Base-by-base conservation (phyloP, 30 jellyfish, hydroid and myxozoan genomes). In the Morbakka virulenta region DNA sequence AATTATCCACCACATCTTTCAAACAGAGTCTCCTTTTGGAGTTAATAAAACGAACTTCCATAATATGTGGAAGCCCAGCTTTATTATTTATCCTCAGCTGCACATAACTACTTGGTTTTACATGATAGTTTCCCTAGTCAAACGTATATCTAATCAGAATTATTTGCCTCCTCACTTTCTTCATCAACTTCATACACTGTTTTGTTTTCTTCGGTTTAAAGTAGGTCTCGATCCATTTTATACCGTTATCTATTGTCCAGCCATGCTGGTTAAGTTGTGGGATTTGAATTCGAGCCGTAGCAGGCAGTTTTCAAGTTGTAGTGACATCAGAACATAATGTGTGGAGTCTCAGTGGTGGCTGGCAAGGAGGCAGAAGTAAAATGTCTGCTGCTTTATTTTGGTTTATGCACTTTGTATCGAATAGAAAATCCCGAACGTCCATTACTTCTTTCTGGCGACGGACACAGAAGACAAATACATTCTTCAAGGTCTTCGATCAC, bases 401-500 rank as follows among this genome's bases (percentile, higher is more conserved):
- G 76, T 64, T 11, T 28, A 11, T 20, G 62, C 14, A 64, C 21
- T 64, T 64, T 27, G 76, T n/a, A 4, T 27, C 76, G 4, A 11
- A 11, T 21, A 64, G 64, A 27, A 27, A 28, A 64, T 64, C 21
- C 76, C 64, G 27, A 2, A 64, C 64, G 64, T 32, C 6, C 4
- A 21, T 28, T 21, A 28, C 17, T 41, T 41, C 57, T 41, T 41
- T 41, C 57, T 41, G 57, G 57, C 57, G 57, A 41, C 57, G 17
- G 57, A 9, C 57, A 41, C 17, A 41, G 57, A 41, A 41, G 57
- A 41, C 57, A 41, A 17, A 11, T 4, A 27, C 24, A 64, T 64
- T 64, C 64, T 64, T 64, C 64, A 21, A 21, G 76, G 64, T 64
- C 76, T 17, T 27, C 21, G 76, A 64, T 11, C 66, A 64, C 62